Base-by-base conservation (phyloP, 2,888 invertebrate species). In the Drosophila nr. medialis region DNA sequence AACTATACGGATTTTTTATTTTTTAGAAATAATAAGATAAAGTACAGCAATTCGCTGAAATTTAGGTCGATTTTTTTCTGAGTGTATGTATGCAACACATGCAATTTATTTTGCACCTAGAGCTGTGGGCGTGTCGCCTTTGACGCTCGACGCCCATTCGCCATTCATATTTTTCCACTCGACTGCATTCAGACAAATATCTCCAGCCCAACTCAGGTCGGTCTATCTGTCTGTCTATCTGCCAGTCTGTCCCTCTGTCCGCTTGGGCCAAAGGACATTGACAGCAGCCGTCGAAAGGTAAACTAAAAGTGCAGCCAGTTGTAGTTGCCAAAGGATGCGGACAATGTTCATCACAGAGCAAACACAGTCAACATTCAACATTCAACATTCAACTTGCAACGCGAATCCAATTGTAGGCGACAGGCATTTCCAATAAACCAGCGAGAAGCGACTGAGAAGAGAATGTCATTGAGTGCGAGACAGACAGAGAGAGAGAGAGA, bases 161-260 rank as follows among this genome's bases (percentile, higher is more conserved):
- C 81, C 84, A 85, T 85, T 85, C 84, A 85, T 85, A 86, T 85
- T 86, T 86, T 84, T 86, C 73, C 87, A 86, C 87, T 78, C 78
- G 67, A 80, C 75, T 82, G 84, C 82, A 77, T 78, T 80, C 76
- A 78, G 80, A 85, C 84, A 85, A 86, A 79, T 69, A 78, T 71
- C 67, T 75, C 60, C 55, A 36, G 29, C 55, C 45, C 68, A 65
- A 51, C 54, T 38, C 50, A 45, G 30, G 51, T 45, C 55, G 45
- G 29, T 54, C 40, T 40, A 40, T 53, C 58, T 59, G 49, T 36
- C 53, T 30, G 15, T 54, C 24, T 1, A 30, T 24, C 48, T 27
- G 11, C 8, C n/a, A 18, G 7, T 7, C 42, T 45, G 34, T 40
- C 6, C 13, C 50, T 13, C 32, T 42, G 29, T 51, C 36, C 54